A percentile compares a stretch with the other conserved stretches of the same genome.
Evolutionary conservation across 2,888 invertebrate genomes (phyloP).

Genomic region (Rhabditoides inermis): DNA sequence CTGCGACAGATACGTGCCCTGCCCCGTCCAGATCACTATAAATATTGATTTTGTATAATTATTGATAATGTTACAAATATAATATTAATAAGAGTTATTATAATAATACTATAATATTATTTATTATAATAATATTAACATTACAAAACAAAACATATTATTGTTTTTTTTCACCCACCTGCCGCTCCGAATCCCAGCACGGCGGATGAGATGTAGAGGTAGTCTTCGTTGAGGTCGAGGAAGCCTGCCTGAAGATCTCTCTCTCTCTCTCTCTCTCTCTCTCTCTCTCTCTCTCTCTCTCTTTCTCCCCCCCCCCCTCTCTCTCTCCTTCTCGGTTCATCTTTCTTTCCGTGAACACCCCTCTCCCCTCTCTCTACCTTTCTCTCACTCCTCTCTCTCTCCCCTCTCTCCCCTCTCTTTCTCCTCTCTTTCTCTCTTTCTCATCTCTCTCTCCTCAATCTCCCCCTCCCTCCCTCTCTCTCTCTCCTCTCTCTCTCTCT

Average conservation of each 20-base stretch:
- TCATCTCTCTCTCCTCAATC: too few species aligned
- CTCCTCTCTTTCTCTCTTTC: too few species aligned
- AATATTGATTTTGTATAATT: background rate
- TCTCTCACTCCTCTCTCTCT: too few species aligned
- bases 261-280: too few species aligned
- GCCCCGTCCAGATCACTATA: constrained; percentile 33
- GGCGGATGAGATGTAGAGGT: constrained; percentile 36
- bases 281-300: too few species aligned
- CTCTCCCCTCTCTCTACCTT: too few species aligned
- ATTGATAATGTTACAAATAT: background rate
- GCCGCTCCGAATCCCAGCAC: constrained; percentile 47
- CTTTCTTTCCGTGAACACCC: too few species aligned
- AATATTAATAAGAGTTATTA: background rate
- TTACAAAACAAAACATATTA: background rate
- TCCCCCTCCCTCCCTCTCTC: too few species aligned
- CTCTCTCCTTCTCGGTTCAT: too few species aligned
- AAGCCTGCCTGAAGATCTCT: constrained; percentile 29
- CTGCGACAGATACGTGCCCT: constrained; percentile 30
- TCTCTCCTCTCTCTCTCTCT: too few species aligned
- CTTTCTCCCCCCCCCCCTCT: too few species aligned
- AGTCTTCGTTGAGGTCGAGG: constrained; percentile 37
- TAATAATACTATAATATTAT: background rate
- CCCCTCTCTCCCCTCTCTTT: too few species aligned
- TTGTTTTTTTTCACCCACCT: constrained; percentile 35
- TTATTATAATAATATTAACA: constrained; percentile 2